A percentile compares a stretch with the other conserved stretches of the same genome.
These are phyloP conservation scores for Periphyllus acericola DNA, from an alignment of 2,888 invertebrate species.

Conservation along the genomic window DNA sequence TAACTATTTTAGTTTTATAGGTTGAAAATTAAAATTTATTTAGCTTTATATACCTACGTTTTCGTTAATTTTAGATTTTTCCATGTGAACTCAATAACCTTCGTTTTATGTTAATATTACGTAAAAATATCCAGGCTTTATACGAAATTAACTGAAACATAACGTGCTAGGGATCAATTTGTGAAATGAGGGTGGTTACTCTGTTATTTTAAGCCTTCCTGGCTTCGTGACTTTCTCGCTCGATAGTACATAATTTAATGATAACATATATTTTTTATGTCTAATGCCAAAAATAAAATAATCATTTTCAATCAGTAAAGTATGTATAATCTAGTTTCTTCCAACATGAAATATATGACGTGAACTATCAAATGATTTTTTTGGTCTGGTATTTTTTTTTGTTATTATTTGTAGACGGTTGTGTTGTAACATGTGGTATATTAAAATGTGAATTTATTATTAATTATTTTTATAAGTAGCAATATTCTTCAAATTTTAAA, in stretches of 20 bases:
- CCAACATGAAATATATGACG: background rate
- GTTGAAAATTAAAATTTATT: conserved; percentile 10
- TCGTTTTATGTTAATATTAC: conserved; percentile 20
- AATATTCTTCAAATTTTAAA: background rate
- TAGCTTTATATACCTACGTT: background rate
- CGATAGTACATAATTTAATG: background rate
- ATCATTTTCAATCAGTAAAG: conserved; percentile 2
- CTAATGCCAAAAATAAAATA: conserved; percentile 13
- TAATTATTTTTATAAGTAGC: background rate
- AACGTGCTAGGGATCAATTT: conserved; percentile 42
- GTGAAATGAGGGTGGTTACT: background rate
- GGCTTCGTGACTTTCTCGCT: conserved; percentile 28
- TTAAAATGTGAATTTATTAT: background rate
- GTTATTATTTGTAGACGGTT: too few relatives aligned
- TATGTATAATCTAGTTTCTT: background rate
- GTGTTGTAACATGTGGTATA: background rate
- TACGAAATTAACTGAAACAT: conserved; percentile 34
- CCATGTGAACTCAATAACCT: background rate
- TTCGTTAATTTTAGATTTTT: conserved; percentile 19
- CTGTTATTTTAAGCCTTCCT: conserved; percentile 19
- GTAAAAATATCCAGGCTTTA: conserved; percentile 24
- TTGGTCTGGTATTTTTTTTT: too few relatives aligned
- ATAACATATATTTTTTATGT: conserved; percentile 4
- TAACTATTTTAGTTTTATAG: background rate
- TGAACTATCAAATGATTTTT: too few relatives aligned